Evolutionary conservation across 2,113 vertebrate species (phyloP), one percentile per base, ranked within the genome.

Genomic region (Odocoileus virginianus): DNA sequence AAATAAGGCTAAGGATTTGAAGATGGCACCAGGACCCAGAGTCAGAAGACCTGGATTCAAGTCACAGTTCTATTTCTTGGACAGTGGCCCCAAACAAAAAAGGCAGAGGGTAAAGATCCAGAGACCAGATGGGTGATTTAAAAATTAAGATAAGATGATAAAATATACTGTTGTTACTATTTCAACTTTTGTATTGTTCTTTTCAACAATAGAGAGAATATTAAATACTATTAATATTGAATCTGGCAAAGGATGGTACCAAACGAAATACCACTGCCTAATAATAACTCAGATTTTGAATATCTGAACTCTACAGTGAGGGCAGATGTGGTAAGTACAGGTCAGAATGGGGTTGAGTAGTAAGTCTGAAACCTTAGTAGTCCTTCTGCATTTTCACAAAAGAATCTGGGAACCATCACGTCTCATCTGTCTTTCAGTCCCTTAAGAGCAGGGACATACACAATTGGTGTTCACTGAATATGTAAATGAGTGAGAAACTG

Each of bases 141-240:
- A 82, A 52, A 61, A 91, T 67, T 79, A 93, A 47, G 47, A 17
- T 3, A 87, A 64, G 43, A 93, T n/a, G 47, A 81, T 30, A 60
- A 87, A 89, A 40, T 14, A n/a, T 87, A 81, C 64, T 78, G 21
- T 43, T 64, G 36, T 82, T 60, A 54, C 89, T 87, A 83, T n/a
- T 60, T 60, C 36, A 95, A 83, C 11, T 4, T 95, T 92, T 25
- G 3, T 28, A 27, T 89, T 76, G 61, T 85, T 95, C 61, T 82
- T 88, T 55, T 57, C 87, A 83, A 81, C 40, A 87, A 96, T 19
- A 95, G 55, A 87, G 86, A 84, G 79, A 74, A 61, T 92, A 85
- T 64, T 58, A 89, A 95, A 55, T 89, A 33, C 50, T 60, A 87
- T 55, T 87, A 96, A 94, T 95, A 89, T 87, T 94, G 93, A 95